phyloP scores from a whole-genome alignment of 2,797 vertebrate species.

The Peromyscus nudipes region DNA sequence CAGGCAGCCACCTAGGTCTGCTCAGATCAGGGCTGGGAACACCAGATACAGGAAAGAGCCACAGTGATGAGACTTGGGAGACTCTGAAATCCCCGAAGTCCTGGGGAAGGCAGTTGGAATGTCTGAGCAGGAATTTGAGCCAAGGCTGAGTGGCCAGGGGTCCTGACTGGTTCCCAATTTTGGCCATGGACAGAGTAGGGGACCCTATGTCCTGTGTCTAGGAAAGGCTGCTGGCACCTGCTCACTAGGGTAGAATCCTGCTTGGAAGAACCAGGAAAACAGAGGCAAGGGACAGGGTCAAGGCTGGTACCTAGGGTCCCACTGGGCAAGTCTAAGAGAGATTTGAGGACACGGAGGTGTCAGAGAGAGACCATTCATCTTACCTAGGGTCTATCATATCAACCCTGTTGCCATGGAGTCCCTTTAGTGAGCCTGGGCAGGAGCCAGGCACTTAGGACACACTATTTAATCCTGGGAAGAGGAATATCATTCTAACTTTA shows the following conservation, averaged over 20 bases:
- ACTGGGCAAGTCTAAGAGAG: neutral
- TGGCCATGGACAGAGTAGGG: neutral
- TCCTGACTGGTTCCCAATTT: neutral
- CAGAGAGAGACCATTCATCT: neutral
- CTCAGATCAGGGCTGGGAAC: neutral
- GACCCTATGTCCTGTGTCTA: neutral
- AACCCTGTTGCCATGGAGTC: neutral
- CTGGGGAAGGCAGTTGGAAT: too few relatives aligned
- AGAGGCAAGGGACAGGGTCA: neutral
- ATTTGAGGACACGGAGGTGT: neutral
- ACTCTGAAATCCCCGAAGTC: neutral
- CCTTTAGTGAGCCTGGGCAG: neutral
- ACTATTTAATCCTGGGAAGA: neutral
- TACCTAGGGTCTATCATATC: neutral
- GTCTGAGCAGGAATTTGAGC: neutral
- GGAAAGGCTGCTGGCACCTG: neutral
- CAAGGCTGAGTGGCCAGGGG: neutral
- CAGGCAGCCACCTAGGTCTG: too few relatives aligned
- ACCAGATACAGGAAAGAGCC: neutral
- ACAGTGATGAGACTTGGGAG: neutral
- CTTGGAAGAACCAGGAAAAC: neutral
- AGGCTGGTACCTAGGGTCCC: too few relatives aligned
- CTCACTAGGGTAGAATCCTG: neutral
- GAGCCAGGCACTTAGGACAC: neutral
- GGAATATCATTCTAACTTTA: neutral